Evolutionary conservation across 2,888 invertebrate genomes (phyloP).

Genomic region (Campoplex capitator): DNA sequence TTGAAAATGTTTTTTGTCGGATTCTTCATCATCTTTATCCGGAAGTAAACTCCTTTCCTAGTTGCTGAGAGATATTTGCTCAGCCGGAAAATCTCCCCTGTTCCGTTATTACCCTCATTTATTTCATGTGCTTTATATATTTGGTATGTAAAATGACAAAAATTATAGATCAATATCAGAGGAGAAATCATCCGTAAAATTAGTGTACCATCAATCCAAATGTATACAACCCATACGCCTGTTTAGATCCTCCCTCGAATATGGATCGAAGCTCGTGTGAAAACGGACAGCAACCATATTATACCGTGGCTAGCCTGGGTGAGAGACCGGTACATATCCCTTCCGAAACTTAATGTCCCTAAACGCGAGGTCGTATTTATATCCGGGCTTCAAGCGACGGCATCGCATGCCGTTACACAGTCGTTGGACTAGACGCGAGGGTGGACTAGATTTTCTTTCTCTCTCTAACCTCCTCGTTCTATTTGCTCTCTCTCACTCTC

Average conservation of each 20-base stretch:
- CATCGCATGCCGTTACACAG: conserved; percentile 70
- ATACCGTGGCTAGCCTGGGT: conserved; percentile 61
- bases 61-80: neutral
- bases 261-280: conserved; percentile 69
- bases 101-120: neutral
- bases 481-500: conserved; percentile 14
- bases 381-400: conserved; percentile 73
- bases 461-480: conserved; percentile 11
- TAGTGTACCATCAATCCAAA: conserved; percentile 64
- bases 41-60: neutral
- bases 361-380: conserved; percentile 76
- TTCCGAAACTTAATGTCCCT: conserved; percentile 76
- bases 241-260: conserved; percentile 61
- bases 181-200: conserved; percentile 65
- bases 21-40: neutral
- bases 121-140: neutral
- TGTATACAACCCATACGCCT: conserved; percentile 48
- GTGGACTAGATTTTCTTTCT: conserved; percentile 53
- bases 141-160: conserved; percentile 34
- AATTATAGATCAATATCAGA: conserved; percentile 45
- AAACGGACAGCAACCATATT: conserved; percentile 72
- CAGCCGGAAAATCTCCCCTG: neutral
- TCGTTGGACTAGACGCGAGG: conserved; percentile 71
- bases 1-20: too few relatives aligned
- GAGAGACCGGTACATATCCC: conserved; percentile 70